phyloP scores from a whole-genome alignment of 1,140 invertebrate species.

The Drosophila pseudoananassae region DNA sequence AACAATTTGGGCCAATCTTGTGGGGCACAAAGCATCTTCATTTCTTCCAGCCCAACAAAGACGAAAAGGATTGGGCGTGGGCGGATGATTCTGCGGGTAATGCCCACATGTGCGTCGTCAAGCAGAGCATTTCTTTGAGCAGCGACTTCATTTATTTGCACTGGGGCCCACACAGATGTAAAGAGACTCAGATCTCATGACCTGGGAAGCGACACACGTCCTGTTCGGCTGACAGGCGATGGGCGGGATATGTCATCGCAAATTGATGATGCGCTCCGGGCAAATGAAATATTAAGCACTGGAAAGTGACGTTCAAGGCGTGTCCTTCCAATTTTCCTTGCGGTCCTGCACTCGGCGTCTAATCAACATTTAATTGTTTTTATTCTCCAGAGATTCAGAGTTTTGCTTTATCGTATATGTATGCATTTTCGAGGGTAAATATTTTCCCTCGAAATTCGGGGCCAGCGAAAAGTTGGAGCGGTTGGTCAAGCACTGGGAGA shows the following conservation, averaged over 20 bases:
- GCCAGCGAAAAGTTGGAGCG: not conserved
- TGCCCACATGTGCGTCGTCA: constrained; percentile 33
- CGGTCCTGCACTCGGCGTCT: constrained; percentile 15
- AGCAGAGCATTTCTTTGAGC: constrained; percentile 22
- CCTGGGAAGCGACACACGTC: not conserved
- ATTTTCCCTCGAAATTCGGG: constrained; percentile 41
- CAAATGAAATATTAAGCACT: constrained; percentile 31
- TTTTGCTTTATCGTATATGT: constrained; percentile 17
- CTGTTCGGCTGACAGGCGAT: constrained; percentile 15
- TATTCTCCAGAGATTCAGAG: constrained; percentile 29
- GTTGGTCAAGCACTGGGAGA: constrained; percentile 25
- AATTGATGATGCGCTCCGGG: constrained; percentile 41
- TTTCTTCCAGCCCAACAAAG: constrained; percentile 35
- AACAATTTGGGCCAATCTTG: constrained; percentile 43
- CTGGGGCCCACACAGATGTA: constrained; percentile 7
- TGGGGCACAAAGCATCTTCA: constrained; percentile 36
- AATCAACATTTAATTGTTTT: constrained; percentile 66
- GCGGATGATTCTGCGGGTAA: constrained; percentile 41
- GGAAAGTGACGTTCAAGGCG: constrained; percentile 17
- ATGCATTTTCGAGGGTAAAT: constrained; percentile 48
- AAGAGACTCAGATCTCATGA: not conserved
- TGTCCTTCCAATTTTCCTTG: constrained; percentile 9
- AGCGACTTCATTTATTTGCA: constrained; percentile 54
- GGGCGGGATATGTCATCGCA: constrained; percentile 36
- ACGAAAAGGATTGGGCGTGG: not conserved